Percentiles rank a stretch among this genome's conserved stretches.
phyloP scores from a whole-genome alignment of 2,888 invertebrate species.

The Meteorus cinctellus region DNA sequence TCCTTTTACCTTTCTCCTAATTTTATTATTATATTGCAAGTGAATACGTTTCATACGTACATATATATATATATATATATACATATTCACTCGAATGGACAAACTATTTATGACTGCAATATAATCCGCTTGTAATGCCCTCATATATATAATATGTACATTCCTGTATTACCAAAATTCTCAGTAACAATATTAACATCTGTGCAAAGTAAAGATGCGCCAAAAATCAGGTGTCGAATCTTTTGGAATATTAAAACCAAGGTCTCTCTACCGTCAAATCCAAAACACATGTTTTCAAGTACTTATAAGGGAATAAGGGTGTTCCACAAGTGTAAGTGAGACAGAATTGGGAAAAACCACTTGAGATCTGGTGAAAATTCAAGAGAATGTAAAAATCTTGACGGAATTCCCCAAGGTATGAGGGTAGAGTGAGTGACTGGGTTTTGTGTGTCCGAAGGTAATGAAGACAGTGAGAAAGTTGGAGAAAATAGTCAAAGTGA shows the following conservation, averaged over 20 bases:
- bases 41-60: neutral
- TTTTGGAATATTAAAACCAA: conserved; percentile 14
- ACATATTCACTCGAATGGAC: neutral
- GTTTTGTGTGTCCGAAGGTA: conserved; percentile 9
- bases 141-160: neutral
- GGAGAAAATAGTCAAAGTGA: conserved; percentile 13
- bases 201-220: neutral
- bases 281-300: conserved; percentile 23
- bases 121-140: neutral
- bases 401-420: conserved; percentile 53
- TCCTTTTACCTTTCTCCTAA: neutral
- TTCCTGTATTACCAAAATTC: neutral
- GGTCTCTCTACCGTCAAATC: conserved; percentile 7
- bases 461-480: conserved; percentile 36
- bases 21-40: neutral
- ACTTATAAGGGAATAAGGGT: conserved; percentile 20
- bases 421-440: conserved; percentile 1
- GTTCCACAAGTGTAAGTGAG: neutral
- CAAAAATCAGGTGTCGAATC: conserved; percentile 49
- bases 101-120: conserved; percentile 10
- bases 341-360: neutral
- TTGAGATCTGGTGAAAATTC: conserved; percentile 34
- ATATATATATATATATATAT: too few relatives aligned
- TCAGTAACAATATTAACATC: neutral
- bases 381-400: conserved; percentile 42